Evolutionary conservation across 2,797 vertebrate genomes (phyloP).

Genomic region (Propithecus deckenii): DNA sequence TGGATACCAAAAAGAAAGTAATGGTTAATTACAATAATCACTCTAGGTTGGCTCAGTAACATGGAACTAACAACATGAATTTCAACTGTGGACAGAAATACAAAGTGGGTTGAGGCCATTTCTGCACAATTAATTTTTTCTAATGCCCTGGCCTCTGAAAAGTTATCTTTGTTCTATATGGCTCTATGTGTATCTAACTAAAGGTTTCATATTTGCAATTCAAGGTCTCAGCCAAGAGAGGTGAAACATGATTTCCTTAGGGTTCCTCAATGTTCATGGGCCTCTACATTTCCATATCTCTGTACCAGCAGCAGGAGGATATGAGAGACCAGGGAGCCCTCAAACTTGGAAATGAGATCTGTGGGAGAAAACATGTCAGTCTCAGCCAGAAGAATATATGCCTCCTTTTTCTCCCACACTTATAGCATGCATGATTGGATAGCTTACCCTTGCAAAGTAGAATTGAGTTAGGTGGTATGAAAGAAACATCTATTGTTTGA

Average conservation of each 20-base stretch:
- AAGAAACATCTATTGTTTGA: not conserved
- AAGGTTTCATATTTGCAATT: not conserved
- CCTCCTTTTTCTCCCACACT: not conserved
- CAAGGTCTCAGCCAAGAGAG: not conserved
- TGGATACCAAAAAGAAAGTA: not conserved
- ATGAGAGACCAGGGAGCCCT: not conserved
- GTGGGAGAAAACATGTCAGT: not conserved
- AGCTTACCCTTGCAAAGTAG: not conserved
- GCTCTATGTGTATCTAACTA: not conserved
- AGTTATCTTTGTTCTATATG: not conserved
- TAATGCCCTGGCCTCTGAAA: not conserved
- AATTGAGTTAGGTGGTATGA: not conserved
- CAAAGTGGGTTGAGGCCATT: not conserved
- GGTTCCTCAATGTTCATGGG: too few species aligned
- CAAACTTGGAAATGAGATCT: not conserved
- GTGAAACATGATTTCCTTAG: not conserved
- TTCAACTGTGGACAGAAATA: not conserved
- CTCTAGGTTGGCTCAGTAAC: not conserved
- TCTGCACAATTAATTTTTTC: not conserved
- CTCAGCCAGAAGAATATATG: not conserved
- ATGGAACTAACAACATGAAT: not conserved
- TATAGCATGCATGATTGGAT: accelerated
- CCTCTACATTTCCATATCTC: not conserved
- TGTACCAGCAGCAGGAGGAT: not conserved
- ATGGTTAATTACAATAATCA: not conserved